Evolutionary conservation across 1,140 invertebrate genomes (phyloP), one percentile per base, ranked within the genome.

Genomic region (Trichonephila clavata): DNA sequence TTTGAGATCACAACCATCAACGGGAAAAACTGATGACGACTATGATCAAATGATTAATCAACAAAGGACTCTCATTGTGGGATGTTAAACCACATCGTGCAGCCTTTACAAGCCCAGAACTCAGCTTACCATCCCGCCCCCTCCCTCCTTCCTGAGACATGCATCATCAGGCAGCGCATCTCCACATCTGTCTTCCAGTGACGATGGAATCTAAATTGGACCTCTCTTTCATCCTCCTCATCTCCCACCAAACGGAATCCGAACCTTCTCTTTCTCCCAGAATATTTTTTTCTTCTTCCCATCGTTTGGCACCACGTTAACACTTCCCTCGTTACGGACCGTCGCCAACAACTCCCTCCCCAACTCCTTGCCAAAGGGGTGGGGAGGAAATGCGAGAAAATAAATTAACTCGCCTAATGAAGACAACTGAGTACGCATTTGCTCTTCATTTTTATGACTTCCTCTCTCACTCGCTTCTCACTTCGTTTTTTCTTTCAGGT

Each of bases 141-240:
- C 4, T 27, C 24, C 71, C 14, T 2, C 7, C 68, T n/a, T 4
- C 68, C 18, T 71, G 10, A n/a, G 10, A 24, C 3, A 61, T 57
- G 87, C 87, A 89, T 89, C 87, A 89, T 89, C 61, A 89, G 87
- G 20, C 61, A 18, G 61, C 21, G 43, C 32, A n/a, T 61, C 32
- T 39, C 27, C 71, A 77, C 24, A 77, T 77, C 71, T 77, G 71
- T 32, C 71, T 77, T 18, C 14, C 14, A 32, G 32, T 77, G 71
- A 77, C 71, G 71, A 77, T 77, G 71, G 71, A 39, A 77, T 77
- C 71, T 77, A 77, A 77, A 77, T 77, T 77, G 71, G 71, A 77
- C 18, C 32, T 18, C 71, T 14, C 71, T 77, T 77, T 39, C 71
- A 24, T 68, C 65, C n/a, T 10, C n/a, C 7, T 68, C 65, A 27